Percentiles rank a stretch among this genome's conserved stretches.
These are phyloP conservation scores for Sinhomidia bicolor DNA, from an alignment of 2,888 invertebrate genomes.

Conservation along the genomic window DNA sequence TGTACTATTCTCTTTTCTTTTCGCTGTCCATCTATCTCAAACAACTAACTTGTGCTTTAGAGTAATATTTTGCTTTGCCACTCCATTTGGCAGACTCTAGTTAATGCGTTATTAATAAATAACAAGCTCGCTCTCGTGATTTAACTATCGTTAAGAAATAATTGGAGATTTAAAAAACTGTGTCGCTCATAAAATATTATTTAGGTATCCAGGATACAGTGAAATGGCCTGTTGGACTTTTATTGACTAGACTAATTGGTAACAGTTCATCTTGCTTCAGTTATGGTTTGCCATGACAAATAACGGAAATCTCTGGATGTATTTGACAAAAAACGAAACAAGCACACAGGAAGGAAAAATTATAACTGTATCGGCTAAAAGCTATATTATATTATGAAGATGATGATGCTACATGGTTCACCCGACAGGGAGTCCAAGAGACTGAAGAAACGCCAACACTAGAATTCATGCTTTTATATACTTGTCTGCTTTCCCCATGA, in stretches of 20 bases:
- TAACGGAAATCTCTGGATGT: neutral
- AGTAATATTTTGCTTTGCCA: neutral
- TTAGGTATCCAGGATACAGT: too few species aligned
- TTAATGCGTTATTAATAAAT: neutral
- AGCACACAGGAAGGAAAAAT: neutral
- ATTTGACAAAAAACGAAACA: neutral
- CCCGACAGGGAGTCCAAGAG: conserved; percentile 53
- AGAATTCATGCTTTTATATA: conserved; percentile 60
- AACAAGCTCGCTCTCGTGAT: neutral
- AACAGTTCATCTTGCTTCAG: conserved; percentile 1
- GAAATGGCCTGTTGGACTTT: neutral
- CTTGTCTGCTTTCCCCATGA: conserved; percentile 26
- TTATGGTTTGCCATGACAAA: neutral
- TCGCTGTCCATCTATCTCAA: too few species aligned
- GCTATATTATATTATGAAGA: neutral
- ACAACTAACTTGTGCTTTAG: too few species aligned
- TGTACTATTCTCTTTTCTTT: too few species aligned
- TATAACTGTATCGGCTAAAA: neutral
- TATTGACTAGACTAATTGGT: neutral
- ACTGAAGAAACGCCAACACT: conserved; percentile 50
- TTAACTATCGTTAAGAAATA: neutral
- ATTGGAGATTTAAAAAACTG: neutral
- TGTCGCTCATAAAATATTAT: neutral
- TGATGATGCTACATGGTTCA: conserved; percentile 13
- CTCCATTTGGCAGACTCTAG: neutral